A percentile compares a stretch with the other conserved stretches of the same genome.
Conservation (phyloP, 2,797 vertebrate species). For the Huso huso region DNA sequence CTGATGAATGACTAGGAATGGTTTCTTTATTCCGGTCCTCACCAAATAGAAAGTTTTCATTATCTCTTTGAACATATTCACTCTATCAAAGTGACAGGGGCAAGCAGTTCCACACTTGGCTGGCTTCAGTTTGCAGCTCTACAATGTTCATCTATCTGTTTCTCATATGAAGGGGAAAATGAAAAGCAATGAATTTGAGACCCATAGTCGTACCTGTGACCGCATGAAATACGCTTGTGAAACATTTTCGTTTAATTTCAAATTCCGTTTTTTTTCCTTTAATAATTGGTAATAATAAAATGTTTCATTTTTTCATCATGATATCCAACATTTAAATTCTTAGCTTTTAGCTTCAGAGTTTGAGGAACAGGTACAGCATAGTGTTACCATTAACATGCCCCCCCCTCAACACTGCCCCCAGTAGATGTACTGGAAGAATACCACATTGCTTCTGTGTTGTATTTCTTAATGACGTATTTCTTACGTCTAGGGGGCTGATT, state of each 20-base stretch:
- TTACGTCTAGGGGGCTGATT: no score
- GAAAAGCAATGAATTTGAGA: slow-evolving; percentile 52
- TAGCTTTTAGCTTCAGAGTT: no score
- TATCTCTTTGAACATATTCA: slow-evolving; percentile 93
- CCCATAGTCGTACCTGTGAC: slow-evolving; percentile 40
- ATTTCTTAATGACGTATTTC: no score
- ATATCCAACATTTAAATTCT: no score
- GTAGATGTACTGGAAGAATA: no score
- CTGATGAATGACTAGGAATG: slow-evolving; percentile 87
- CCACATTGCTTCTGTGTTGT: no score
- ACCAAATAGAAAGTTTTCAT: slow-evolving; percentile 95
- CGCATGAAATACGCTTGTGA: slow-evolving; percentile 9
- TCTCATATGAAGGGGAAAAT: slow-evolving; percentile 54
- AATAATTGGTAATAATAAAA: no score
- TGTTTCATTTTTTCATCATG: no score
- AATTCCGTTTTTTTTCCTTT: not conserved
- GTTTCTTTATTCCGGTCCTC: slow-evolving; percentile 84
- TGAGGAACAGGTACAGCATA: no score
- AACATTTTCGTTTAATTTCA: not conserved
- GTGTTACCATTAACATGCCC: no score
- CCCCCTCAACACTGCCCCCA: no score
- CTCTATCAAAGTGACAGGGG: slow-evolving; percentile 95
- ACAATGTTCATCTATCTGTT: slow-evolving; percentile 63
- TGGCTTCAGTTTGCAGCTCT: slow-evolving; percentile 64
- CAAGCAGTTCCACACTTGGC: slow-evolving; percentile 73